Percentiles rank a stretch among this genome's conserved stretches.
These are phyloP conservation scores for Torymus tubicola DNA, from an alignment of 2,888 invertebrate genomes.

Conservation along the genomic window DNA sequence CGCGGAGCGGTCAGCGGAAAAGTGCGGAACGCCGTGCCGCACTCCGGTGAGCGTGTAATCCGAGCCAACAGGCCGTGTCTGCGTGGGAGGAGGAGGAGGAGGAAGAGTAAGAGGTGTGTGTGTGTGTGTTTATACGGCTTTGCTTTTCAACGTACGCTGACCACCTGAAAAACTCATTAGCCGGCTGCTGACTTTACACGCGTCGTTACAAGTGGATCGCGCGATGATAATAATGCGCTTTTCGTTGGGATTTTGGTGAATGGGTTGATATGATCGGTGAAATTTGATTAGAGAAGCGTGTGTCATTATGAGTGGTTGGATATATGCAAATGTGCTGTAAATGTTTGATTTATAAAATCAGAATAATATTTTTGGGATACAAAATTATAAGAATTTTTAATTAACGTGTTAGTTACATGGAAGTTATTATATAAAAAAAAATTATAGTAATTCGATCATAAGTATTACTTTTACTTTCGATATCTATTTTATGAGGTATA, in stretches of 20 bases:
- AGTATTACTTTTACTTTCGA: too few relatives aligned
- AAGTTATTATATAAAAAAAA: too few relatives aligned
- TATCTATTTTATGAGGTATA: too few relatives aligned
- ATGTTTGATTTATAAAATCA: too few relatives aligned
- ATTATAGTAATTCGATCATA: too few relatives aligned
- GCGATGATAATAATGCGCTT: neutral
- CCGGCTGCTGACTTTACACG: slow-evolving; percentile 61
- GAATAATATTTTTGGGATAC: too few relatives aligned
- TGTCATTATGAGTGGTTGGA: too few relatives aligned
- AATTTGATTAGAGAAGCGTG: too few relatives aligned
- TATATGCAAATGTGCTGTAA: too few relatives aligned
- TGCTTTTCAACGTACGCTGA: slow-evolving; percentile 63
- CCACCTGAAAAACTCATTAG: slow-evolving; percentile 66
- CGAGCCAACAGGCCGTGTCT: slow-evolving; percentile 74
- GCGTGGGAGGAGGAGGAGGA: slow-evolving; percentile 52
- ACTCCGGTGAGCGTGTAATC: slow-evolving; percentile 74
- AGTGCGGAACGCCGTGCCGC: slow-evolving; percentile 4
- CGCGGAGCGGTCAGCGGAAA: slow-evolving; percentile 36
- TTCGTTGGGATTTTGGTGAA: slow-evolving; percentile 15
- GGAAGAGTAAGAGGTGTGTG: slow-evolving; percentile 71
- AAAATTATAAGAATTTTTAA: too few relatives aligned
- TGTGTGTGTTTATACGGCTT: slow-evolving; percentile 56
- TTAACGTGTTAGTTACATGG: too few relatives aligned
- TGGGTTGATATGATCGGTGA: neutral
- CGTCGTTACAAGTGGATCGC: slow-evolving; percentile 43